Evolutionary conservation across 2,888 invertebrate genomes (phyloP), one percentile per base, ranked within the genome.

Genomic region (Volucella bombylans): DNA sequence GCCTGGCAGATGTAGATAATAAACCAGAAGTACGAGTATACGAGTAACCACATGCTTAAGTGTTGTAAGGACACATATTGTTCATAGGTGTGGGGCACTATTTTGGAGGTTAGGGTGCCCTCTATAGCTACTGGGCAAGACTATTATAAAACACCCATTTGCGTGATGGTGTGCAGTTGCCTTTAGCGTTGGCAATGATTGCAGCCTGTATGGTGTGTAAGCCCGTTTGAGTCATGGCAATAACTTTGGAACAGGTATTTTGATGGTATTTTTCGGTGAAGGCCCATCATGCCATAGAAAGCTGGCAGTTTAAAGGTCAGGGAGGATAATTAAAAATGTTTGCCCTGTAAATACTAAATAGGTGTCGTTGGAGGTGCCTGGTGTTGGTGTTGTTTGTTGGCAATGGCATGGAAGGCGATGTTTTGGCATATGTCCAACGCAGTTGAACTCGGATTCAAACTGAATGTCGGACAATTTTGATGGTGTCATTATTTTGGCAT

Each of bases 131-230:
- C 39, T 23, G 39, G 43, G 31, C 67, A 54, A 55, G 31, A 62
- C 38, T 38, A 39, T n/a, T 11, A 14, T n/a, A 11, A 14, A 10
- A 14, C n/a, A 59, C 12, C 45, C 14, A 54, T 76, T 61, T 72
- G 61, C 76, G 68, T 76, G 67, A 61, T 61, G 61, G 52, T 68
- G 67, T 76, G 76, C 76, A 76, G 52, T 68, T 68, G 76, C 76
- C 59, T 52, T 59, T 14, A 38, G 39, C 52, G 65, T 65, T 72
- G 65, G 78, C 71, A 41, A 50, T 69, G 69, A 64, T 78, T 77
- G 12, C 41, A 54, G 8, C 38, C 49, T 14, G 54, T 10, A 14
- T 4, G 61, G 12, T 69, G 55, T 64, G 62, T 41, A 55, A 59
- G 64, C 45, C 57, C 52, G 71, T 43, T 79, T 65, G 74, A 74